phyloP scores from a whole-genome alignment of 1,140 invertebrate species.

The Stratiolaelaps scimitus region DNA sequence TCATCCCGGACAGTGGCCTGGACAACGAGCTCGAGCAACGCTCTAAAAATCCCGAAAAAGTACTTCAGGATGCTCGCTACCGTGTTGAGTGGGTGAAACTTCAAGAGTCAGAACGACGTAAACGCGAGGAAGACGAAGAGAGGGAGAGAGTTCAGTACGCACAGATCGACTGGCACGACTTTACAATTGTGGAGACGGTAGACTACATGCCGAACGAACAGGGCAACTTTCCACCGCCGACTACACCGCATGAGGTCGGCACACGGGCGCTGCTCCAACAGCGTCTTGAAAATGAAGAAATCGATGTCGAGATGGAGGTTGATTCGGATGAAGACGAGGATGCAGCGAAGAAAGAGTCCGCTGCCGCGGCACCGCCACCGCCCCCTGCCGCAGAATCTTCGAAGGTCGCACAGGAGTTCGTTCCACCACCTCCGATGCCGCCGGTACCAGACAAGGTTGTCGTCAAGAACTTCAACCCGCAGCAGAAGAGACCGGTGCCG shows the following conservation, averaged over 20 bases:
- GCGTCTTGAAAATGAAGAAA: conserved; percentile 42
- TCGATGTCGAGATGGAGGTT: conserved; percentile 60
- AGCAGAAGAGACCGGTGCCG: conserved; percentile 48
- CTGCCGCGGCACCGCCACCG: conserved; percentile 33
- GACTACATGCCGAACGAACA: conserved; percentile 94
- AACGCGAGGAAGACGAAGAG: conserved; percentile 87
- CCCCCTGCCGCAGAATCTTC: conserved; percentile 3
- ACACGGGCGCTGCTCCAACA: conserved; percentile 75
- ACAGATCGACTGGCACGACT: conserved; percentile 99
- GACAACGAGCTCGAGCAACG: conserved; percentile 66
- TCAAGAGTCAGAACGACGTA: conserved; percentile 74
- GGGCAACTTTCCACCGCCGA: conserved; percentile 88
- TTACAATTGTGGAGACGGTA: conserved; percentile 98
- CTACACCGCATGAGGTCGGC: conserved; percentile 90
- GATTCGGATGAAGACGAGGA: conserved; percentile 55
- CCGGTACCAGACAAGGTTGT: conserved; percentile 74
- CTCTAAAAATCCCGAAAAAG: conserved; percentile 52
- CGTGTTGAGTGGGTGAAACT: conserved; percentile 90
- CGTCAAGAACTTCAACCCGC: conserved; percentile 91
- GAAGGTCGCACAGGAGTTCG: conserved; percentile 30
- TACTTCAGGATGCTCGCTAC: conserved; percentile 77
- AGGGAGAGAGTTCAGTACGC: conserved; percentile 89
- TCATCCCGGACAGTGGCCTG: conserved; percentile 85
- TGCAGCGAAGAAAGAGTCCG: conserved; percentile 34
- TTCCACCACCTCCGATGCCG: conserved; percentile 58